These are phyloP conservation scores for Coilia nasus DNA, from an alignment of 2,797 vertebrate species.

Conservation along the genomic window DNA sequence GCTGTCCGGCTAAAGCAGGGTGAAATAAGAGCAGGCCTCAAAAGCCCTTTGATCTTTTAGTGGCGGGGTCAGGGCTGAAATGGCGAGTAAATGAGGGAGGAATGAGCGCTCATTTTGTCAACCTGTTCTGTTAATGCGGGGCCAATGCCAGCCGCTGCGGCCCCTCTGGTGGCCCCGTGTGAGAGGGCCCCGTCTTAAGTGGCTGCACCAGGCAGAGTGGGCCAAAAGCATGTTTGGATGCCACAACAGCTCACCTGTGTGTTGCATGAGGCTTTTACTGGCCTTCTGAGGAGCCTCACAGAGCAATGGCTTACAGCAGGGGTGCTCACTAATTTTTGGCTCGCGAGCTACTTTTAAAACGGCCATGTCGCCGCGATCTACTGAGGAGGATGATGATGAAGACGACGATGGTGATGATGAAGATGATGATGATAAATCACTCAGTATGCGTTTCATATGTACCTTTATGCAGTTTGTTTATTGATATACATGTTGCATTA, in stretches of 20 bases:
- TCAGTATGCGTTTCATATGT: no score
- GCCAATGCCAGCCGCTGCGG: not conserved
- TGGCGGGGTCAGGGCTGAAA: constrained; percentile 78
- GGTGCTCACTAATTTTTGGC: no score
- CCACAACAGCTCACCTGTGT: constrained; percentile 65
- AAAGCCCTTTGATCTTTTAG: constrained; percentile 83
- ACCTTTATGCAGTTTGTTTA: no score
- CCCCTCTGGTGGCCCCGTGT: constrained; percentile 62
- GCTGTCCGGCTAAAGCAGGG: constrained; percentile 73
- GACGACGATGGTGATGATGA: no score
- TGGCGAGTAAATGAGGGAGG: constrained; percentile 82
- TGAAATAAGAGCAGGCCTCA: constrained; percentile 79
- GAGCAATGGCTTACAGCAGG: constrained; percentile 54
- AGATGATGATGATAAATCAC: no score
- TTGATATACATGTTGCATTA: no score
- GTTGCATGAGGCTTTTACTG: constrained; percentile 66
- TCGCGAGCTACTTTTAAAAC: no score
- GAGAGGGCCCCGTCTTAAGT: constrained; percentile 79
- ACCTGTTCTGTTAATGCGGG: constrained; percentile 77
- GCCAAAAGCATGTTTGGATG: constrained; percentile 73
- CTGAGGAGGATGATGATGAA: no score
- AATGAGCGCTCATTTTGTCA: constrained; percentile 80
- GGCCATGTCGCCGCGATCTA: no score
- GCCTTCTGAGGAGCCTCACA: constrained; percentile 72
- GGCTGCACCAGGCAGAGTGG: constrained; percentile 68